Base-by-base conservation (phyloP, 2,797 vertebrate genomes). In the Eulemur mongoz region DNA sequence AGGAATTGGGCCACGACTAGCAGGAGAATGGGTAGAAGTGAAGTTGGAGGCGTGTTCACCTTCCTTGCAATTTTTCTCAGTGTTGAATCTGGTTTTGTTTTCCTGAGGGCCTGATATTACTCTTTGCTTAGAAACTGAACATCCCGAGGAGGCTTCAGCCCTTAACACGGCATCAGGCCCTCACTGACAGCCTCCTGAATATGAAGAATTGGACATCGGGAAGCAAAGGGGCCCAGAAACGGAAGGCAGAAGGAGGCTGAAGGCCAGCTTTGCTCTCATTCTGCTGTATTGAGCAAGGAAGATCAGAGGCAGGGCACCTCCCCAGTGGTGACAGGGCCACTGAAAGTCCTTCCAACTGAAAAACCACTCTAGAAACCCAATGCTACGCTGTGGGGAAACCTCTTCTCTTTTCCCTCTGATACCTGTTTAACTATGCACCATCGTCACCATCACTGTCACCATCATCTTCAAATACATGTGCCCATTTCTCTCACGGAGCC, bases 1-100 rank as follows among this genome's bases (percentile, higher is more conserved):
- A 22, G 54, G 43, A 67, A 40, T 1, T 3, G 6, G 63, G 14
- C 4, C 54, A 27, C 30, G n/a, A 38, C 65, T 17, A 32, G 25
- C 0, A 15, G 27, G 0, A 4, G 35, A n/a, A 45, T 43, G 13
- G 0, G 13, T 2, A 17, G 45, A 25, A 2, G 6, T 3, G 2
- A 84, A 35, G 20, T 0, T 8, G 3, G 59, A 91, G 48, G 12
- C 4, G 11, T 0, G 10, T 9, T 35, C 35, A 0, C 15, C 43
- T 76, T 40, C 40, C 1, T 1, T 11, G 13, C 6, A 2, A 8
- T 54, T 93, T 70, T 83, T 82, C 70, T 85, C 54, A 23, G 38
- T 2, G 32, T 43, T 79, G 17, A 69, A 85, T 69, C 59, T 15
- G 35, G 48, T 7, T 59, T 75, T 30, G 4, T 48, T 63, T 87